Evolutionary conservation across 2,888 invertebrate species (phyloP).

Genomic region (Fragum fragum): DNA sequence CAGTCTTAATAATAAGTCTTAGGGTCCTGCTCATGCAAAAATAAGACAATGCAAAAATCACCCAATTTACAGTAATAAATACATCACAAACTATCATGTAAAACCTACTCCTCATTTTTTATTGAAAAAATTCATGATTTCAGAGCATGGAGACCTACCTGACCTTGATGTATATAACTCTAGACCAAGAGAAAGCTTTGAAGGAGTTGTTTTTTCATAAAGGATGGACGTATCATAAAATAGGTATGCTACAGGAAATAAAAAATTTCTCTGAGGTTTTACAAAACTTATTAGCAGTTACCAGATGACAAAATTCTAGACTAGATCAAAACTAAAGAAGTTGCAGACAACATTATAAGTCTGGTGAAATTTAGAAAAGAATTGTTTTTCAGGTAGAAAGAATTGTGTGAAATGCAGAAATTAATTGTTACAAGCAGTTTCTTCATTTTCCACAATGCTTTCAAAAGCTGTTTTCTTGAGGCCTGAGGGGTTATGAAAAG

Average conservation of each 20-base stretch:
- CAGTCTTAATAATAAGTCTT: no score
- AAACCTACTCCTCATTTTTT: no score
- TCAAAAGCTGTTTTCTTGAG: not conserved
- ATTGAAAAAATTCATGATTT: no score
- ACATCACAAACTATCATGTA: no score
- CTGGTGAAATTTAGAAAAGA: not conserved
- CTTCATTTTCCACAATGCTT: slow-evolving; percentile 12
- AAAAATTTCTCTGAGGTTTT: not conserved
- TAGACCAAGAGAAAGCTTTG: not conserved
- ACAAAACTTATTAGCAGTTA: not conserved
- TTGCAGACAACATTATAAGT: not conserved
- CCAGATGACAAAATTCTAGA: not conserved
- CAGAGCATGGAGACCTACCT: not conserved
- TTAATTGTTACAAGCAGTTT: not conserved
- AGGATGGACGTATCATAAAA: not conserved
- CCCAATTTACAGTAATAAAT: no score
- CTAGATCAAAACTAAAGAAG: not conserved
- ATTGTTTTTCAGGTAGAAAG: not conserved
- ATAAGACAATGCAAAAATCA: no score
- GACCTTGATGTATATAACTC: not conserved
- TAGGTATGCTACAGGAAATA: not conserved
- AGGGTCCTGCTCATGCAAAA: no score
- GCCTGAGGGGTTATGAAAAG: no score
- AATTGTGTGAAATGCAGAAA: slow-evolving; percentile 16
- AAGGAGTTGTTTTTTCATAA: not conserved